Conservation (phyloP, 2,113 vertebrate genomes). For the Equus quagga region DNA sequence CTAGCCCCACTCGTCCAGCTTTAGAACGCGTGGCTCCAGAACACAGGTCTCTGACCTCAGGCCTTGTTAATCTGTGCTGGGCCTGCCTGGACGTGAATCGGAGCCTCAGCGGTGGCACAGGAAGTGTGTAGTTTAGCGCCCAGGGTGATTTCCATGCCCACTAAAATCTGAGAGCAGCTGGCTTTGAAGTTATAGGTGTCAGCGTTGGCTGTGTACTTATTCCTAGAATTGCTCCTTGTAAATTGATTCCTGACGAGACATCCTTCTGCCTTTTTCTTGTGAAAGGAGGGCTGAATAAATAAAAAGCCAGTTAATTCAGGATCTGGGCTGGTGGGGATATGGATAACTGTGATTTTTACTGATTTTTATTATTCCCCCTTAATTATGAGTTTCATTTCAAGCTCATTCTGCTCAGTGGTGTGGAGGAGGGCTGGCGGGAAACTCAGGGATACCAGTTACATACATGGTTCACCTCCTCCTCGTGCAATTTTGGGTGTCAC, state of each 20-base stretch:
- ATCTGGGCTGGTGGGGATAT: neutral
- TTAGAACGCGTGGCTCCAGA: neutral
- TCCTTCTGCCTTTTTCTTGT: neutral
- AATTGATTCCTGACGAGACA: neutral
- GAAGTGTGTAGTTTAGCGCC: neutral
- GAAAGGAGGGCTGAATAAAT: neutral
- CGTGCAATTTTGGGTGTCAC: neutral
- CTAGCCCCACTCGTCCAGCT: neutral
- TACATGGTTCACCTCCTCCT: neutral
- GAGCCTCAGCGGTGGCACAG: neutral
- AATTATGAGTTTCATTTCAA: constrained; percentile 8
- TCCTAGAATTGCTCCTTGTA: neutral
- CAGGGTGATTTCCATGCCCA: neutral
- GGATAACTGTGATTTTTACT: neutral
- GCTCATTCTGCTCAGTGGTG: neutral
- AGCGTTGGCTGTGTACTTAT: neutral
- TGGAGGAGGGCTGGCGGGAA: neutral
- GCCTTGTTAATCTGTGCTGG: neutral
- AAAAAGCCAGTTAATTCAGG: constrained; percentile 15
- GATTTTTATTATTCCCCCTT: neutral
- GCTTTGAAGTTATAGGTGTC: constrained; percentile 10
- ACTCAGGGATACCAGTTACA: neutral
- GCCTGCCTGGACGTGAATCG: neutral
- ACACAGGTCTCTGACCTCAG: neutral
- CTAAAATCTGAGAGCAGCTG: neutral